Evolutionary conservation across 2,113 vertebrate genomes (phyloP).

Genomic region (Myodes glareolus): DNA sequence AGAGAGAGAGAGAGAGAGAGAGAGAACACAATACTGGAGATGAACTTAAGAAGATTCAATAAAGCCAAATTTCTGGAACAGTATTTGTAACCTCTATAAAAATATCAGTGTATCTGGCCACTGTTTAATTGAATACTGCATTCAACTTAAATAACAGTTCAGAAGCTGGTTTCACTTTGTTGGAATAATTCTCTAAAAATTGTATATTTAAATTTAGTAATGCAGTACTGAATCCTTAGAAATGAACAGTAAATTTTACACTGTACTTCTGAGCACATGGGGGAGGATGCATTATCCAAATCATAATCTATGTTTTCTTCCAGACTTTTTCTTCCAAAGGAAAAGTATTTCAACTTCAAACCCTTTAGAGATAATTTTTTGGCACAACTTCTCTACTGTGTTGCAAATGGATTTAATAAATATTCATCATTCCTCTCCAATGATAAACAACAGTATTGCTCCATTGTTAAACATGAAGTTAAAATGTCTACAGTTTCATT

Average conservation of each 20-base stretch:
- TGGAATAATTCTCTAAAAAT: conserved; percentile 42
- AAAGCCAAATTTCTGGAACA: conserved; percentile 32
- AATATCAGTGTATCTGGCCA: not conserved
- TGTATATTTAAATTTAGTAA: conserved; percentile 41
- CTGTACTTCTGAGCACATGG: conserved; percentile 2
- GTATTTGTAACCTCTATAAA: conserved; percentile 34
- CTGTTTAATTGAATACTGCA: conserved; percentile 2
- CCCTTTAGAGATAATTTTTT: conserved; percentile 56
- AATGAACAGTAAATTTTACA: conserved; percentile 28
- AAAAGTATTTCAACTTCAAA: conserved; percentile 71
- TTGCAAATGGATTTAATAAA: conserved; percentile 68
- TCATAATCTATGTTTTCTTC: not conserved
- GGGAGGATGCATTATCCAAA: conserved; percentile 46
- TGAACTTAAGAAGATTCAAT: conserved; percentile 11
- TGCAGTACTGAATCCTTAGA: not conserved
- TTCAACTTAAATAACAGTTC: conserved; percentile 46
- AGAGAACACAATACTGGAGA: not conserved
- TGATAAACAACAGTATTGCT: conserved; percentile 62
- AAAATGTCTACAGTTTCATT: conserved; percentile 29
- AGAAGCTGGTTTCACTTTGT: conserved; percentile 44
- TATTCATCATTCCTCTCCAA: conserved; percentile 61
- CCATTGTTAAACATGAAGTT: conserved; percentile 55
- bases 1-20: accelerated
- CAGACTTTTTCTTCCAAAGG: not conserved
- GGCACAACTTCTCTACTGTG: conserved; percentile 55